Conservation (phyloP, 2,113 vertebrate species). For the Amphilophus citrinellus region DNA sequence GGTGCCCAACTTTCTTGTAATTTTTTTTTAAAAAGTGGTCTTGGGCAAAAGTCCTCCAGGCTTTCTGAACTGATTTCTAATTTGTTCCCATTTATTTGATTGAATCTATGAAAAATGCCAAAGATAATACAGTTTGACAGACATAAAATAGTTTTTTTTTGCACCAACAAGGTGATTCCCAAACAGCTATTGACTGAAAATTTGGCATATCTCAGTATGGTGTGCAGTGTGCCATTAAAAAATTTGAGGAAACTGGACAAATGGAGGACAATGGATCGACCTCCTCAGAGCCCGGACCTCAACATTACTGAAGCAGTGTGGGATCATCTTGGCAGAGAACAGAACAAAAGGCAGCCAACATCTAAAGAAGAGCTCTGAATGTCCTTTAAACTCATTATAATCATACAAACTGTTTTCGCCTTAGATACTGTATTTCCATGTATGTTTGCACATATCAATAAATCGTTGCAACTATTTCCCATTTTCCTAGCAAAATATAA, state of each 20-base stretch:
- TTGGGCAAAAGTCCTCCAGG: too few relatives aligned
- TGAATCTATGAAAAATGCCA: background rate
- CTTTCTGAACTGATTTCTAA: too few relatives aligned
- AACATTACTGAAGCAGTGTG: background rate
- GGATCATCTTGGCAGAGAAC: background rate
- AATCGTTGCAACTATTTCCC: background rate
- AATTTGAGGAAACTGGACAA: background rate
- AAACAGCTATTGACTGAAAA: background rate
- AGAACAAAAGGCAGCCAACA: background rate
- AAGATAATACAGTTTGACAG: background rate
- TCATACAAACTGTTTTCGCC: background rate
- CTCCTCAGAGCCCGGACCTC: background rate
- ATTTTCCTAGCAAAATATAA: background rate
- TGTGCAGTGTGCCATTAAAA: background rate
- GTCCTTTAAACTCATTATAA: background rate
- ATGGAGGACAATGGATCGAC: background rate
- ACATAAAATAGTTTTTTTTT: background rate
- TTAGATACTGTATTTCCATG: background rate
- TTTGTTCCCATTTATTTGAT: background rate
- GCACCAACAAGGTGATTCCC: background rate
- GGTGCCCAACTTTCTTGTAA: background rate
- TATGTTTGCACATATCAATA: background rate
- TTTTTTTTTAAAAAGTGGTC: too few relatives aligned
- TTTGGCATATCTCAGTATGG: background rate
- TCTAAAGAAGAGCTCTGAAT: background rate